A percentile compares a stretch with the other conserved stretches of the same genome.
phyloP scores from a whole-genome alignment of 2,113 vertebrate species.

The Prionailurus bengalensis region DNA sequence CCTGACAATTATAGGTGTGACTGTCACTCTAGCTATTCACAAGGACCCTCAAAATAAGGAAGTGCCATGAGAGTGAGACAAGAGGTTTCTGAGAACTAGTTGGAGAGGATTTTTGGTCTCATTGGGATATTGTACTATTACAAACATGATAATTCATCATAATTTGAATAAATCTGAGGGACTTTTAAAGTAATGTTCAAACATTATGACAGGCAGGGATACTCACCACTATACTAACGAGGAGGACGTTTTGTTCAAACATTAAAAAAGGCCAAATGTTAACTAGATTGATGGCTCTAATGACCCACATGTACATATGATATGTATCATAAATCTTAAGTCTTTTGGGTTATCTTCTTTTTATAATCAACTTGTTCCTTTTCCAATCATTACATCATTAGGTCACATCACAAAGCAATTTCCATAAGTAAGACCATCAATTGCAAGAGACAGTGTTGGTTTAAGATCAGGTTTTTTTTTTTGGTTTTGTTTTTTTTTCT shows the following conservation, averaged over 20 bases:
- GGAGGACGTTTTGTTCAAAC: background rate
- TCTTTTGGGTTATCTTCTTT: background rate
- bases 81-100: background rate
- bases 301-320: background rate
- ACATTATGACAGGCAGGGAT: background rate
- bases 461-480: background rate
- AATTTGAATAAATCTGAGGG: constrained; percentile 18
- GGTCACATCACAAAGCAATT: background rate
- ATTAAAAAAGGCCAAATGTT: constrained; percentile 9
- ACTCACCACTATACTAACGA: too few relatives aligned
- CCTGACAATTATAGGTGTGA: background rate
- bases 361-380: background rate
- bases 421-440: background rate
- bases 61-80: background rate
- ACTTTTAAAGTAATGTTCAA: background rate
- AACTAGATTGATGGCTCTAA: background rate
- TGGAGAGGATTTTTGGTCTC: background rate
- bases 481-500: too few relatives aligned
- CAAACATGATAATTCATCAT: background rate
- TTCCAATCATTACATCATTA: background rate
- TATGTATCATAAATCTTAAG: background rate
- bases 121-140: background rate
- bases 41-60: background rate
- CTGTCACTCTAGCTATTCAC: background rate
- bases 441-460: background rate